Evolutionary conservation across 2,888 invertebrate genomes (phyloP), one percentile per base, ranked within the genome.

Genomic region (Eupithecia inturbata): DNA sequence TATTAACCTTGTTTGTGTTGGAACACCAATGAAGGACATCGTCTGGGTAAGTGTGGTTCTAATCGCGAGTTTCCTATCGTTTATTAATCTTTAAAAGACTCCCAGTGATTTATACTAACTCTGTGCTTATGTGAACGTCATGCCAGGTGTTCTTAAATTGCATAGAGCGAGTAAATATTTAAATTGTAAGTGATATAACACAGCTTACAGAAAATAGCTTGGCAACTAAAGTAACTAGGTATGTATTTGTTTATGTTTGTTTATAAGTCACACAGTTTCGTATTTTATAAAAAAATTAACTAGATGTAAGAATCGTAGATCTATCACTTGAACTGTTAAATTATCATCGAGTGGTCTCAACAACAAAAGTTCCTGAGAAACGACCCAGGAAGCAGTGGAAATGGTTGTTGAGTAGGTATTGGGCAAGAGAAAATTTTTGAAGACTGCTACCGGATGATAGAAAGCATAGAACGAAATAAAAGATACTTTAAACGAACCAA

Each of bases 131-230:
- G 88, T 88, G 85, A 83, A 87, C 85, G 83, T 87, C 86, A 88
- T 88, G 89, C 87, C 91, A 91, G 92, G 90, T 92, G 92, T 88
- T 83, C 83, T 84, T 85, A 90, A 92, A 91, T 89, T 89, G 89
- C 87, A 88, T 86, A 82, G 87, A 83, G 84, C 79, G 78, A 82
- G 89, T 92, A 88, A 93, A 92, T 94, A 92, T 94, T 93, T 92
- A 91, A 93, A 90, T 89, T 86, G 87, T 87, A 80, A 82, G 88
- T 82, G 88, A 88, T 87, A 89, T 84, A 85, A 60, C 66, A 67
- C 60, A 73, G 76, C 28, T 45, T 69, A 28, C 5, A 19, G 5
- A 12, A 68, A n/a, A 69, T 28, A 14, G 73, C 73, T 69, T 33
- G 72, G 28, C 31, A 16, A 31, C 62, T 28, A 19, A 62, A 28